Evolutionary conservation across 2,888 invertebrate genomes (phyloP).

Genomic region (Athalia cordata): DNA sequence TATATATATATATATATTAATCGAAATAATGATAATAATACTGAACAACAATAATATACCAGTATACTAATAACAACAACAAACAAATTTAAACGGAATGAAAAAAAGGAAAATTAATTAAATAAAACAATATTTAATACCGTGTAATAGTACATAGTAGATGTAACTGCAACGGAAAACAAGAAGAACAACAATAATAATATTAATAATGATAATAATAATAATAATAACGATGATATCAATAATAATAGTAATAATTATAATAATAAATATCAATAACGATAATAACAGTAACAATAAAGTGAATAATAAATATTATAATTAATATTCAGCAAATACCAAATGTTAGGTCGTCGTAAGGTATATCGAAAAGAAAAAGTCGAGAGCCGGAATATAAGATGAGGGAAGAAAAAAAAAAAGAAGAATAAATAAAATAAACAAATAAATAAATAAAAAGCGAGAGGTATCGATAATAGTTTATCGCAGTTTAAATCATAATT

Average conservation of each 20-base stretch:
- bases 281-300: conserved; percentile 16
- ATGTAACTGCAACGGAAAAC: background rate
- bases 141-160: no score
- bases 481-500: conserved; percentile 8
- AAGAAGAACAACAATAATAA: conserved; percentile 5
- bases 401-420: no score
- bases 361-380: background rate
- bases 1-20: conserved; percentile 48
- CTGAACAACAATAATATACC: conserved; percentile 50
- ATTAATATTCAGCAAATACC: conserved; percentile 61
- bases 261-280: background rate
- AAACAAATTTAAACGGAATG: no score
- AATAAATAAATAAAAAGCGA: no score
- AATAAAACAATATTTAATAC: no score
- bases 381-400: no score
- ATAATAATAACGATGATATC: background rate
- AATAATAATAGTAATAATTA: conserved; percentile 29
- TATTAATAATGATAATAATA: conserved; percentile 1
- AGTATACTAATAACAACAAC: no score
- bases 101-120: no score
- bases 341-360: conserved; percentile 50
- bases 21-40: conserved; percentile 62
- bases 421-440: no score
- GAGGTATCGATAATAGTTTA: no score
- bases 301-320: conserved; percentile 32